These are phyloP conservation scores for Tyrannus savana DNA, from an alignment of 2,113 vertebrate species.

Conservation along the genomic window DNA sequence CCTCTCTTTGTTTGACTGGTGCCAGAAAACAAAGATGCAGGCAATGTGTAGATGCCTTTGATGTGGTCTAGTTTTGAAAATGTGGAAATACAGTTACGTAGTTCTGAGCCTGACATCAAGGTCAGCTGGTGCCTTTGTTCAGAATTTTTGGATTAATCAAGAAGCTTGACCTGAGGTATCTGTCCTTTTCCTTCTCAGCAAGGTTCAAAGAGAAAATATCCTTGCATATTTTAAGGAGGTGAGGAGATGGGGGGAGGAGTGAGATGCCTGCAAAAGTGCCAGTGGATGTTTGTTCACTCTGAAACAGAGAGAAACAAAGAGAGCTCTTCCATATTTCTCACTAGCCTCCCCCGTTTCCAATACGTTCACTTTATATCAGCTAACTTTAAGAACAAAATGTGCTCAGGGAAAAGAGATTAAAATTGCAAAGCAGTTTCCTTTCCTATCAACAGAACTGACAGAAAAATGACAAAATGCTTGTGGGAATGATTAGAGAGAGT, in stretches of 20 bases:
- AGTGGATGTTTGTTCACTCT: neutral
- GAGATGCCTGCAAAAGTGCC: neutral
- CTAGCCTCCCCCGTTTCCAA: neutral
- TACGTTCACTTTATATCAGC: neutral
- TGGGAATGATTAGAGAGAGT: constrained; percentile 27
- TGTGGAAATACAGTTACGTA: neutral
- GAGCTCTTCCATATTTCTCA: neutral
- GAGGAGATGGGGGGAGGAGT: neutral
- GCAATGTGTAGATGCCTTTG: neutral
- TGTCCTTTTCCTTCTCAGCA: neutral
- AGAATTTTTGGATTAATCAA: neutral
- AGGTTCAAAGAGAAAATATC: neutral
- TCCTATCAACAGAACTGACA: constrained; percentile 33
- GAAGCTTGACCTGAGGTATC: neutral
- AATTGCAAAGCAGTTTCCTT: constrained; percentile 20
- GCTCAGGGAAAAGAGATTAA: constrained; percentile 39
- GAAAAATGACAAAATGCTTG: constrained; percentile 48
- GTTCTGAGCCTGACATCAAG: neutral
- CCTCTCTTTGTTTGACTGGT: neutral
- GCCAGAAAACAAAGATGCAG: neutral
- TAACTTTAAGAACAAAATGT: constrained; percentile 13
- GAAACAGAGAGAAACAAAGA: neutral
- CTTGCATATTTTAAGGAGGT: constrained; percentile 10
- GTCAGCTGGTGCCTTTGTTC: neutral
- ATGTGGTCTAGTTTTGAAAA: neutral